These are phyloP conservation scores for Forficula auricularia DNA, from an alignment of 1,140 invertebrate species.

Conservation along the genomic window DNA sequence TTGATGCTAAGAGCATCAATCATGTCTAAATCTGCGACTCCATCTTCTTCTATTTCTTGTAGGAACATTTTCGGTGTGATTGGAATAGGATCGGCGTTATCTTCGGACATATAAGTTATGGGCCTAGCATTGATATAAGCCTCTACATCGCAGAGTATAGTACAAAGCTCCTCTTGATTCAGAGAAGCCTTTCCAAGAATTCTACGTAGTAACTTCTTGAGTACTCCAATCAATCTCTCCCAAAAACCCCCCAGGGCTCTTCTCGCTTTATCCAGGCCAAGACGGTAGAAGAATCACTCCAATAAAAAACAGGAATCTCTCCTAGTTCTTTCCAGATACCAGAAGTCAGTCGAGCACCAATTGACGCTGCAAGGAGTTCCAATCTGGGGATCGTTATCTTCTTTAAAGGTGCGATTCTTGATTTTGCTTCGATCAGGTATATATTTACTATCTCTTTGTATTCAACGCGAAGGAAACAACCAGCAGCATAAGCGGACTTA, in stretches of 20 bases:
- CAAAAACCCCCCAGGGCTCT: constrained; percentile 15
- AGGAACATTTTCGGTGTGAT: too few species aligned
- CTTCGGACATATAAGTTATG: too few species aligned
- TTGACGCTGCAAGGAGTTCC: constrained; percentile 21
- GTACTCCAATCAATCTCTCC: constrained; percentile 12
- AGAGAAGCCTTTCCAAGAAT: too few species aligned
- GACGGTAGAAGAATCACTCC: constrained; percentile 21
- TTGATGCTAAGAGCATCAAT: too few species aligned
- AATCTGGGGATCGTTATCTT: constrained; percentile 19
- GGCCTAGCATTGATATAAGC: too few species aligned
- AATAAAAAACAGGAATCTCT: constrained; percentile 10
- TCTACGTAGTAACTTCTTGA: too few species aligned
- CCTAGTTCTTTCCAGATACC: constrained; percentile 10
- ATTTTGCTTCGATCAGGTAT: constrained; percentile 19
- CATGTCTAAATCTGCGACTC: too few species aligned
- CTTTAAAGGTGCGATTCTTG: constrained; percentile 19
- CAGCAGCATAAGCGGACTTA: constrained; percentile 18
- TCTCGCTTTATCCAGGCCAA: constrained; percentile 18
- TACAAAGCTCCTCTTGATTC: too few species aligned
- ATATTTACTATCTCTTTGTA: constrained; percentile 4
- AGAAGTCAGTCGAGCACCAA: constrained; percentile 18
- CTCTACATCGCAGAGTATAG: too few species aligned
- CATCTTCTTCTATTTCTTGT: too few species aligned
- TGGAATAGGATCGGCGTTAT: too few species aligned
- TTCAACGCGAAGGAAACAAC: constrained; percentile 16